Percentiles rank a stretch among this genome's conserved stretches.
These are phyloP conservation scores for Chloroclysta siterata DNA, from an alignment of 2,888 invertebrate species.

Conservation along the genomic window DNA sequence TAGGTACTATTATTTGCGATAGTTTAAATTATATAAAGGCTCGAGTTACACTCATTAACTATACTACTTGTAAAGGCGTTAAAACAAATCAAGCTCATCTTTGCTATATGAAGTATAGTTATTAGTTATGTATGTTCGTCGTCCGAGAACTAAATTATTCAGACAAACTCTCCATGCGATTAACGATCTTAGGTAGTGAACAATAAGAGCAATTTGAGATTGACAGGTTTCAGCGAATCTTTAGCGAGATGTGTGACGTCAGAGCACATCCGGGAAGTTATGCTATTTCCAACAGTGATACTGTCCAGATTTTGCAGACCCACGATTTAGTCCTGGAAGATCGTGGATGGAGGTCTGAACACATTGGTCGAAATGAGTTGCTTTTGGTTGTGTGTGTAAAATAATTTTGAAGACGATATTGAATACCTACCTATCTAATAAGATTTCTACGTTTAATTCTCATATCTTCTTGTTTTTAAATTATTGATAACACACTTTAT, in stretches of 20 bases:
- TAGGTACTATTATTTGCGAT: too few species aligned
- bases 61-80: neutral
- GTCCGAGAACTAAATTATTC: slow-evolving; percentile 30
- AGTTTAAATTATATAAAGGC: too few species aligned
- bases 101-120: neutral
- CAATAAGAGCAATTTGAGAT: slow-evolving; percentile 58
- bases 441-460: slow-evolving; percentile 16
- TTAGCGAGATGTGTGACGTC: slow-evolving; percentile 75
- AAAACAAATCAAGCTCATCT: neutral
- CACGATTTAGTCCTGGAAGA: slow-evolving; percentile 12
- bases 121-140: slow-evolving; percentile 2
- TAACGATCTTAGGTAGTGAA: slow-evolving; percentile 47
- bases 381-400: slow-evolving; percentile 30
- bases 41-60: too few species aligned
- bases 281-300: slow-evolving; percentile 68
- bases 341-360: slow-evolving; percentile 36
- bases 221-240: slow-evolving; percentile 65
- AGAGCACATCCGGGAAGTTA: slow-evolving; percentile 79
- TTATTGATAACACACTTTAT: neutral
- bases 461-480: neutral
- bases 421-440: slow-evolving; percentile 24
- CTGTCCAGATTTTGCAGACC: slow-evolving; percentile 45
- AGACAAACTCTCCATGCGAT: slow-evolving; percentile 38
- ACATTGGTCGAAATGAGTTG: slow-evolving; percentile 43
- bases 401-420: slow-evolving; percentile 28